A percentile compares a stretch with the other conserved stretches of the same genome.
phyloP scores from a whole-genome alignment of 2,113 vertebrate genomes.

The Axis porcinus region DNA sequence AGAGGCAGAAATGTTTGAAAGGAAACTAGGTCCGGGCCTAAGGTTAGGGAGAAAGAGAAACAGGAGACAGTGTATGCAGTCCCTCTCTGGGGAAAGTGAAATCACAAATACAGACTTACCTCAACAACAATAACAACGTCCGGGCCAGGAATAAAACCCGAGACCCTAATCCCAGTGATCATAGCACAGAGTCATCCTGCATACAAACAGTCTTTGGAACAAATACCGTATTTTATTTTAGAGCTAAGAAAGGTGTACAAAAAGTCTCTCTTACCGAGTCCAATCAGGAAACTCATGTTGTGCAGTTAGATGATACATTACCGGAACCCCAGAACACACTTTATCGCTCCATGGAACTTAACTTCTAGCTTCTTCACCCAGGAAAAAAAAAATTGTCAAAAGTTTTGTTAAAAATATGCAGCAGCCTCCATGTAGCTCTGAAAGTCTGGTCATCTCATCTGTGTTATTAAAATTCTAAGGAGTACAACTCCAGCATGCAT shows the following conservation, averaged over 20 bases:
- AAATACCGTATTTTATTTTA: not conserved
- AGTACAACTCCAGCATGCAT: fast-evolving
- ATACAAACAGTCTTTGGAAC: not conserved
- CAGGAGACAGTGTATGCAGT: not conserved
- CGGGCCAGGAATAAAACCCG: not conserved
- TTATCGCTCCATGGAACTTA: not conserved
- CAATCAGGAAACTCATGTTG: too few species aligned
- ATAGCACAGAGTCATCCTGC: not conserved
- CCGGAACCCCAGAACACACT: not conserved
- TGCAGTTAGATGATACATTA: not conserved
- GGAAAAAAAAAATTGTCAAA: not conserved
- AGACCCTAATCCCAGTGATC: not conserved
- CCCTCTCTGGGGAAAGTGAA: not conserved
- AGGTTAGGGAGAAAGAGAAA: not conserved
- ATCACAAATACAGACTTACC: not conserved
- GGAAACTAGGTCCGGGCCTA: not conserved
- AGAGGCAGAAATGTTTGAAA: too few species aligned
- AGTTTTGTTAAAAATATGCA: not conserved
- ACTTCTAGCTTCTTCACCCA: not conserved
- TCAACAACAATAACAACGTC: not conserved
- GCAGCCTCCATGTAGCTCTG: not conserved
- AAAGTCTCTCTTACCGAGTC: not conserved
- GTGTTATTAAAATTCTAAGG: not conserved
- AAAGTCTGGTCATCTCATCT: not conserved
- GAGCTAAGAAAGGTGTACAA: not conserved